Evolutionary conservation across 1,140 invertebrate genomes (phyloP), one percentile per base, ranked within the genome.

Genomic region (Aradophagus sp.): DNA sequence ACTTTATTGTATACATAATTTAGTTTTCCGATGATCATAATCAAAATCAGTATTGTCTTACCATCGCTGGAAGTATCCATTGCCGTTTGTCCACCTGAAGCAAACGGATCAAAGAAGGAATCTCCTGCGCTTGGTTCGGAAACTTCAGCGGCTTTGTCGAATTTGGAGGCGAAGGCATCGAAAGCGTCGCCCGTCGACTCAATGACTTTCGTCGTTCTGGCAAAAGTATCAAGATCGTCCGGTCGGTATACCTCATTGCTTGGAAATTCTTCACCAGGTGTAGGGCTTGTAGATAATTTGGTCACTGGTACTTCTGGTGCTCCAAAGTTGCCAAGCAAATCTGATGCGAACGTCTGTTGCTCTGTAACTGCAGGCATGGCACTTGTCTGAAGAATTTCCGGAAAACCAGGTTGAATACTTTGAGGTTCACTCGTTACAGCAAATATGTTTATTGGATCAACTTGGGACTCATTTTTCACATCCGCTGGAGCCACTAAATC

Each of bases 131-230:
- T 69, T 72, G 79, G 67, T 72, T 88, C 81, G 36, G 42, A 5
- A 11, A 81, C 77, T 77, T 90, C 87, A 6, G 87, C 89, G 2
- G 87, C 89, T 32, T 87, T 91, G 39, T 95, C 93, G 73, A 96
- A 96, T 80, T 95, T 94, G 0, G 93, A 91, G 1, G 93, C 90
- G 74, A 96, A 96, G 0, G 92, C 93, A 81, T 95, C 94, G 55
- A 93, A 93, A 11, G 90, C 89, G 62, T 93, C 91, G 1, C 84
- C 82, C 0, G 77, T 70, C 77, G 85, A 47, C 84, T 87, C 61
- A 72, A 85, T 69, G 74, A 84, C 48, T 80, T 86, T 74, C 58
- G 86, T 75, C 76, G 87, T 72, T 16, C 65, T 73, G 0, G 77
- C 62, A 8, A 83, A 79, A 20, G 73, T 71, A 19, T 83, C 76